phyloP scores from a whole-genome alignment of 2,888 invertebrate genomes.

The Drosophila putrida region DNA sequence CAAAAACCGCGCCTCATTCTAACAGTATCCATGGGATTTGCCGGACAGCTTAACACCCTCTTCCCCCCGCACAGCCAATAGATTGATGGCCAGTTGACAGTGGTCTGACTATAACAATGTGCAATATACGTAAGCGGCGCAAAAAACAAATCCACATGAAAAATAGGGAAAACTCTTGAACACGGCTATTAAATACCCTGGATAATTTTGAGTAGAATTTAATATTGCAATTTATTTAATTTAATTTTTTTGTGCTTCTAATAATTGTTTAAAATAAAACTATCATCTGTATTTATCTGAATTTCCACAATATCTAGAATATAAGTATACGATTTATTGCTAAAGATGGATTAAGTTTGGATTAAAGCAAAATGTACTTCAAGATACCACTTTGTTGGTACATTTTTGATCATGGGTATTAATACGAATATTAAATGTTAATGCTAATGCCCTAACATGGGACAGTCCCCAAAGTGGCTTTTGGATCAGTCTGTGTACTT shows the following conservation, averaged over 20 bases:
- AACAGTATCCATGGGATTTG: slow-evolving; percentile 62
- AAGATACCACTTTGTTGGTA: background rate
- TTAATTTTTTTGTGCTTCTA: too few relatives aligned
- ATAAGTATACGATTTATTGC: too few relatives aligned
- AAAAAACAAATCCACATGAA: slow-evolving; percentile 12
- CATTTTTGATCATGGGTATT: slow-evolving; percentile 26
- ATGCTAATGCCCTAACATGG: slow-evolving; percentile 55
- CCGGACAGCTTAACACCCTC: slow-evolving; percentile 65
- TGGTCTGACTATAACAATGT: slow-evolving; percentile 56
- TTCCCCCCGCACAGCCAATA: slow-evolving; percentile 43
- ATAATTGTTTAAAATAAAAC: background rate
- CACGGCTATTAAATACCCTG: slow-evolving; percentile 7
- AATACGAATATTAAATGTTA: slow-evolving; percentile 53
- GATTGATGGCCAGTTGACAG: slow-evolving; percentile 78
- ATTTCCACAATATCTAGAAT: too few relatives aligned
- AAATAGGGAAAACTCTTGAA: background rate
- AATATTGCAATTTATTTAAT: too few relatives aligned
- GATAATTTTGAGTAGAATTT: background rate
- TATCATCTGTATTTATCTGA: too few relatives aligned
- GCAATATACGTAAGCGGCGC: slow-evolving; percentile 37
- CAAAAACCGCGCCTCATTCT: slow-evolving; percentile 62
- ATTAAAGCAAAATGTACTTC: background rate
- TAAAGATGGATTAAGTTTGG: background rate
- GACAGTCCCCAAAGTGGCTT: slow-evolving; percentile 61
- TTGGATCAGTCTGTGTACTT: slow-evolving; percentile 25